phyloP scores from a whole-genome alignment of 2,113 vertebrate genomes.

The Mixornis gularis region DNA sequence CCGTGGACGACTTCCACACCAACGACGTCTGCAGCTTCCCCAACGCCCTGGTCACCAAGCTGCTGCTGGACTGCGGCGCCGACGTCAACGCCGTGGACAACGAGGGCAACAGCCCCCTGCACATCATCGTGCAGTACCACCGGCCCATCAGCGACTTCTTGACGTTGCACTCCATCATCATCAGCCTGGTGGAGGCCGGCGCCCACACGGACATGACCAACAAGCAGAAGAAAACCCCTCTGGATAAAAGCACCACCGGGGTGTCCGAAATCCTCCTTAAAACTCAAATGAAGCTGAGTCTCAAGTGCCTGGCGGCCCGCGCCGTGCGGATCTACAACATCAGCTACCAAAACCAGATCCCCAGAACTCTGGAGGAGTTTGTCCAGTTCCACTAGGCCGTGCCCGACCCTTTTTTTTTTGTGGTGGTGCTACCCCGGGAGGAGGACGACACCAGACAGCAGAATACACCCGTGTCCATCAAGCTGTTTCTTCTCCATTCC shows the following conservation, averaged over 20 bases:
- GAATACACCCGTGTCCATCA: conserved; percentile 17
- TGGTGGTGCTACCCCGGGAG: conserved; percentile 68
- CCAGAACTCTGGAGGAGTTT: conserved; percentile 93
- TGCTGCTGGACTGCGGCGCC: conserved; percentile 91
- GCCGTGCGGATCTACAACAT: conserved; percentile 91
- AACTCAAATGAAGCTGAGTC: conserved; percentile 98
- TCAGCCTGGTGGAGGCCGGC: conserved; percentile 92
- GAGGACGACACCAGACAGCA: conserved; percentile 54
- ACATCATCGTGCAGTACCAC: conserved; percentile 97
- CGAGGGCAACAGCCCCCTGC: conserved; percentile 91
- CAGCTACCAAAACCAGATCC: conserved; percentile 94
- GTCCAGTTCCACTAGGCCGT: conserved; percentile 89
- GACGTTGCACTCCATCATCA: conserved; percentile 96
- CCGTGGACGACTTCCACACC: conserved; percentile 96
- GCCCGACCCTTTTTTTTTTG: not conserved
- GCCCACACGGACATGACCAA: conserved; percentile 97
- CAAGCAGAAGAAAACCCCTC: conserved; percentile 94
- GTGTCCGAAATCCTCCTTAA: conserved; percentile 97
- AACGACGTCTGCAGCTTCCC: conserved; percentile 97
- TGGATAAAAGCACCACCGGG: conserved; percentile 95
- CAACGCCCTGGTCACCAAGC: conserved; percentile 88
- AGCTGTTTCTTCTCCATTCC: not conserved
- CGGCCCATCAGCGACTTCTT: conserved; percentile 98
- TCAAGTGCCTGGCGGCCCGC: conserved; percentile 97
- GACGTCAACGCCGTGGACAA: conserved; percentile 88